Evolutionary conservation across 2,113 vertebrate genomes (phyloP), one percentile per base, ranked within the genome.

Genomic region (Progne subis): DNA sequence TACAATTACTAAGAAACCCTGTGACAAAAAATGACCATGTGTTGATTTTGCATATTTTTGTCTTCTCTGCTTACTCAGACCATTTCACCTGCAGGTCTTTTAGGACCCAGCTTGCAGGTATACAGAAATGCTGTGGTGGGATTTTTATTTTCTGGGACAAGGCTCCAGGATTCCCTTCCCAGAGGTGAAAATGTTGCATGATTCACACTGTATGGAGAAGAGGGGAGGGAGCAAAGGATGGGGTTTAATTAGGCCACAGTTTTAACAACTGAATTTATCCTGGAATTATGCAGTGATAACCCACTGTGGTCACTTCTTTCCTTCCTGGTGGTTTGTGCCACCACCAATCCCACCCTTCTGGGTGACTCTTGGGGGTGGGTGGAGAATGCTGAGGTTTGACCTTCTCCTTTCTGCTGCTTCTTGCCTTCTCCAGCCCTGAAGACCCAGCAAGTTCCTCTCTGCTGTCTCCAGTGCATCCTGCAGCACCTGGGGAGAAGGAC

Each of bases 231-330:
- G 32, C 50, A 81, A 67, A 91, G 13, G 46, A 57, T 39, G 50
- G 37, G 28, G 18, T 67, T 91, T 92, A 92, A 81, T 92, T 63
- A 86, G 69, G 50, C 60, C 47, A 67, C 64, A 59, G 77, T 46
- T 89, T 89, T 67, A 81, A 88, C 77, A 77, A 64, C 32, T 59
- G 20, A 32, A 12, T 89, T 69, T 86, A 26, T 83, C 57, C 74
- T n/a, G 68, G 82, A 90, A 77, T 88, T 57, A 4, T 0, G 2
- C 71, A 56, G 57, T 8, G 71, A 44, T 31, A 53, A 68, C n/a
- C 60, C 41, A 18, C 5, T 0, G 1, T 19, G 21, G n/a, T 34
- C 1, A 1, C 18, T 71, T 46, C 39, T 23, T 63, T 59, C 74
- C 41, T 34, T 2, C 8, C 32, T 60, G 34, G 17, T 21, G 37